Evolutionary conservation across 1,140 invertebrate genomes (phyloP), one percentile per base, ranked within the genome.

Genomic region (Drosophila asahinai): DNA sequence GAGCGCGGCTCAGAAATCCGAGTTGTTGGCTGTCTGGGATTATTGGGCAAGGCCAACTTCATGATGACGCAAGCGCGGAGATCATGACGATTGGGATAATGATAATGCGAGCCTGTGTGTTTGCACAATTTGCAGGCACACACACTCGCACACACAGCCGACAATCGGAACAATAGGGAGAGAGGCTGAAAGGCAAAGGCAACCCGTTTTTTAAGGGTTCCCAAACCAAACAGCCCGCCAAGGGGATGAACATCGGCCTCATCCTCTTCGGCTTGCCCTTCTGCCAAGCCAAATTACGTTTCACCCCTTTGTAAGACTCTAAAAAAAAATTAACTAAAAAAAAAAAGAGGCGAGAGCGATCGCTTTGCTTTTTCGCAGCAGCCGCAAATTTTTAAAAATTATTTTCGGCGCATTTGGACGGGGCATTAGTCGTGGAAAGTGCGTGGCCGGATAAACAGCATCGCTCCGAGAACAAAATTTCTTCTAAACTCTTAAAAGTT

Each of bases 261-360:
- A 54, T 48, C 40, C 61, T 30, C 33, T n/a, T 27, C 54, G 38
- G 55, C 47, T 33, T 38, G 36, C 15, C 43, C 36, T 73, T 77
- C 45, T 11, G 54, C 70, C 57, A 58, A 59, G 61, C 78, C 81
- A 74, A 89, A 89, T 77, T 86, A 80, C 81, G 86, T 80, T 89
- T 89, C 86, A 89, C 86, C 86, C 86, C 86, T 89, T 89, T 86
- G 83, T 70, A 80, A 66, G 80, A 89, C 61, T 64, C 47, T 61
- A 80, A 78, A 75, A 84, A 54, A 61, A 72, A 58, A 2, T 2
- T 22, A 25, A 68, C 36, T 51, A 42, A 42, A 70, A 57, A 62
- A 57, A 62, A 81, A 66, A 81, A 66, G 79, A 75, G 83, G 75
- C 78, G 72, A 80, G 77, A 66, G 77, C 60, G 84, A 89, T 87